Evolutionary conservation across 2,113 vertebrate species (phyloP), one percentile per base, ranked within the genome.

Genomic region (Hyperopisus bebe): DNA sequence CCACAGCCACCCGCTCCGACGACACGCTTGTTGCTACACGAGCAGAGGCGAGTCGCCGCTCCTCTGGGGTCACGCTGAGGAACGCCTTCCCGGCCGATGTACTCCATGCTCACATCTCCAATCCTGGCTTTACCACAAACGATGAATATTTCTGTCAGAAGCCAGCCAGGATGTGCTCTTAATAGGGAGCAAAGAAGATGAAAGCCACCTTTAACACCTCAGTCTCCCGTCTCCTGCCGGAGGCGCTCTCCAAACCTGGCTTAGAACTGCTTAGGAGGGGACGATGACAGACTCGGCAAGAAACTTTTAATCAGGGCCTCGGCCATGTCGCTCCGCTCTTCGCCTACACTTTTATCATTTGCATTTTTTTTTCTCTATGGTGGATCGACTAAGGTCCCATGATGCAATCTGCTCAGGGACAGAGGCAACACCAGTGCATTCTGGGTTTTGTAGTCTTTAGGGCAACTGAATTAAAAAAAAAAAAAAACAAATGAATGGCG

Each of bases 71-170:
- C 31, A 88, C 44, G 44, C 70, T 53, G 19, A 10, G 10, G 21
- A 89, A 89, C 77, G 39, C 9, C 47, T 48, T 39, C 24, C 8
- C 44, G 8, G 15, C 39, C 17, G 44, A 88, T 50, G n/a, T 50
- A 21, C 58, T 88, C 58, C 31, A 48, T 88, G 62, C n/a, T 66
- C n/a, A 27, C 11, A 70, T 46, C 62, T 13, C 88, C 88, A 51
- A n/a, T 27, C n/a, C 42, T 11, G 46, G 11, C 85, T 35, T 55
- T 21, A 50, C 50, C n/a, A 35, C 24, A 35, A 27, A 53, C 13
- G 70, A 89, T 80, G 44, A 89, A 89, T 80, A 80, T 80, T 80
- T 44, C 66, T 50, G 70, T 80, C 55, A 74, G 62, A 53, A 35
- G 11, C 48, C 3, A 89, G 66, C 44, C 39, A 24, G 46, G 74